Evolutionary conservation across 2,797 vertebrate genomes (phyloP).

Genomic region (Myiothlypis coronata): DNA sequence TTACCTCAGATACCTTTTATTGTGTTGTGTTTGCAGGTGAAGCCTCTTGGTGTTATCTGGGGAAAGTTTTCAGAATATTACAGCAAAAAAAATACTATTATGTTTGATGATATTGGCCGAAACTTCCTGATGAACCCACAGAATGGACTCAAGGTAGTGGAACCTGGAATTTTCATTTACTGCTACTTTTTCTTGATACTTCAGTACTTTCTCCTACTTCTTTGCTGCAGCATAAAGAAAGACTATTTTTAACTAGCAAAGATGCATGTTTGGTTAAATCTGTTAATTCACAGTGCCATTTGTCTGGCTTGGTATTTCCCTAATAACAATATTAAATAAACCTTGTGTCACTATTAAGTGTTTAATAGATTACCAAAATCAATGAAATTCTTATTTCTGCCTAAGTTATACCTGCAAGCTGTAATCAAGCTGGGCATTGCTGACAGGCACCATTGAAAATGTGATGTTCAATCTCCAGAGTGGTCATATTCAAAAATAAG

Average conservation of each 20-base stretch:
- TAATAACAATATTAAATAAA: neutral
- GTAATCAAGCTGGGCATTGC: neutral
- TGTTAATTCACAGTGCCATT: neutral
- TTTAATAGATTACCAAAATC: neutral
- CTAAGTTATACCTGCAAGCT: neutral
- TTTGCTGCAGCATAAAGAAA: neutral
- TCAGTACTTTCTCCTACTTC: neutral
- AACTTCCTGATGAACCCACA: conserved; percentile 99
- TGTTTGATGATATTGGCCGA: conserved; percentile 98
- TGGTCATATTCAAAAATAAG: neutral
- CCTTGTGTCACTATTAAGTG: neutral
- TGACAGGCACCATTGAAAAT: neutral
- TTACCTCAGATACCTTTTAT: neutral
- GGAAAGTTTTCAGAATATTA: conserved; percentile 96
- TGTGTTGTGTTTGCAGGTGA: conserved; percentile 81
- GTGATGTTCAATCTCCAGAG: neutral
- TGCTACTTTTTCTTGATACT: neutral
- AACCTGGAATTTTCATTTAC: neutral
- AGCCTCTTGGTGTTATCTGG: conserved; percentile 97
- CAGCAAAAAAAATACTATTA: conserved; percentile 96
- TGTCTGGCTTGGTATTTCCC: neutral
- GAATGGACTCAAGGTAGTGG: conserved; percentile 92
- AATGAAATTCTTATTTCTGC: neutral
- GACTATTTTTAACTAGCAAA: neutral
- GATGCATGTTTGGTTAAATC: neutral